Conservation (phyloP, 2,797 vertebrate species). For the Protosalanx chinensis region DNA sequence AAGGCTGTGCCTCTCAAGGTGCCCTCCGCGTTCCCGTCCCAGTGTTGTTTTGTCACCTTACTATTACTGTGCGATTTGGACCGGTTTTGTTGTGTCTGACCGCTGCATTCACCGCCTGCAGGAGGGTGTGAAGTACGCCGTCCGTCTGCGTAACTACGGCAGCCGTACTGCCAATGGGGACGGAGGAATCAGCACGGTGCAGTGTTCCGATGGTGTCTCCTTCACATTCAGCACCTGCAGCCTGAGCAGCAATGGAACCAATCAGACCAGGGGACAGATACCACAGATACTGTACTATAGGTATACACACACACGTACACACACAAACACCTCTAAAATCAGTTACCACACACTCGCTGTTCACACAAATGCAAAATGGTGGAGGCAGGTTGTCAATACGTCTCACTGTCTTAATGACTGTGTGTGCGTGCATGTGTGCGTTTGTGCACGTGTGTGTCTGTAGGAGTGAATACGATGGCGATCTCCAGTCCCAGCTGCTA, state of each 20-base stretch:
- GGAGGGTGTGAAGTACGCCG: slow-evolving; percentile 96
- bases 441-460: slow-evolving; percentile 12
- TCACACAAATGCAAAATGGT: too few relatives aligned
- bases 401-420: background rate
- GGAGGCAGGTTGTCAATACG: background rate
- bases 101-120: slow-evolving; percentile 47
- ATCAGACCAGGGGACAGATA: slow-evolving; percentile 96
- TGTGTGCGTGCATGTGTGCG: background rate
- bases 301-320: slow-evolving; percentile 56
- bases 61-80: background rate
- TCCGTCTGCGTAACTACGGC: slow-evolving; percentile 94
- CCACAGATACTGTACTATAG: slow-evolving; percentile 98
- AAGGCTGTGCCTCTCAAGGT: slow-evolving; percentile 99
- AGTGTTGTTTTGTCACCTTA: background rate
- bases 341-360: background rate
- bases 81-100: slow-evolving; percentile 1
- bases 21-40: background rate
- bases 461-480: slow-evolving; percentile 97
- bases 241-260: slow-evolving; percentile 97
- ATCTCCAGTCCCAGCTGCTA: slow-evolving; percentile 93
- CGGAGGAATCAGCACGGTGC: slow-evolving; percentile 98
- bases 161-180: slow-evolving; percentile 99
- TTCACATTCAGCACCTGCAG: slow-evolving; percentile 98
- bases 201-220: slow-evolving; percentile 93
- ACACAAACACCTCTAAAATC: background rate